These are phyloP conservation scores for Dreissena rostriformis DNA, from an alignment of 1,140 invertebrate species.

Conservation along the genomic window DNA sequence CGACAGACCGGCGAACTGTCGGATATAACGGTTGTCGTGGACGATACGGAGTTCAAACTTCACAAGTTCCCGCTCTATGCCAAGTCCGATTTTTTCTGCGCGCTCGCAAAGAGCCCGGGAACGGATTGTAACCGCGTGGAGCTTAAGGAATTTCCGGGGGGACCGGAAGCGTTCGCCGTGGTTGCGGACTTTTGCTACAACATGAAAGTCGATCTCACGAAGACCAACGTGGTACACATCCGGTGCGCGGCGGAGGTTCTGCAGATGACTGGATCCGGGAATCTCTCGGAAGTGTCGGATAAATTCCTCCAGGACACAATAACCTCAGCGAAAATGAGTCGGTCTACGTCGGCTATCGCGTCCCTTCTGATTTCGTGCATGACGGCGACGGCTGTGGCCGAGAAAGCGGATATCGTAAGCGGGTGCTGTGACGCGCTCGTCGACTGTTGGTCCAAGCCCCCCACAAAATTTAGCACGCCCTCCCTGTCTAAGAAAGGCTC, in stretches of 20 bases:
- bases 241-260: conserved; percentile 77
- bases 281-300: conserved; percentile 76
- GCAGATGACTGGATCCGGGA: conserved; percentile 75
- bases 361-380: conserved; percentile 70
- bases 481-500: conserved; percentile 59
- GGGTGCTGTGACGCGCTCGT: conserved; percentile 73
- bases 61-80: conserved; percentile 79
- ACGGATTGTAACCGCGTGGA: conserved; percentile 65
- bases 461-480: conserved; percentile 68
- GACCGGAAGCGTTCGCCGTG: conserved; percentile 73
- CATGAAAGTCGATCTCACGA: conserved; percentile 74
- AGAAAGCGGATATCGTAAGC: conserved; percentile 69
- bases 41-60: conserved; percentile 71
- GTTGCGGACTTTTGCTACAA: conserved; percentile 80
- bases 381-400: conserved; percentile 70
- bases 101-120: conserved; percentile 61
- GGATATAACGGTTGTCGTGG: conserved; percentile 75
- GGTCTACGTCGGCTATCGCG: conserved; percentile 65
- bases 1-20: conserved; percentile 77
- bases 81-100: conserved; percentile 78
- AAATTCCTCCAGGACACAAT: conserved; percentile 76
- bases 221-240: conserved; percentile 75
- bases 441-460: conserved; percentile 74
- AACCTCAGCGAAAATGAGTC: conserved; percentile 74
- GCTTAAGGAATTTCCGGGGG: conserved; percentile 77